Percentiles rank a stretch among this genome's conserved stretches.
These are phyloP conservation scores for Trinorchestia longiramus DNA, from an alignment of 1,140 invertebrate genomes.

Conservation along the genomic window DNA sequence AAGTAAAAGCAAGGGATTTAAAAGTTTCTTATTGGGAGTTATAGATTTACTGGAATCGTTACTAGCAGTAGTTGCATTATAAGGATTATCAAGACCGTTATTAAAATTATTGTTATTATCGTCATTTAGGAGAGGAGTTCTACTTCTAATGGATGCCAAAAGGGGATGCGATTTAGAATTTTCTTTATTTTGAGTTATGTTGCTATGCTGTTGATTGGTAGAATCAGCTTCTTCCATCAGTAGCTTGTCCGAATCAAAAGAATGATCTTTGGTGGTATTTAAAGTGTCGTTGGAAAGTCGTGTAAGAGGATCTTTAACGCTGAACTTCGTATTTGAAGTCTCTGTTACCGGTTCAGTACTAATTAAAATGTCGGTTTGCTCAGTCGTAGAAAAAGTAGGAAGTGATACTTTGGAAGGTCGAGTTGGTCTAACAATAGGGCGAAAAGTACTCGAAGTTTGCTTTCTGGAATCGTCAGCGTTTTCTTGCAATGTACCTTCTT, in stretches of 20 bases:
- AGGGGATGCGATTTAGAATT: slow-evolving; percentile 49
- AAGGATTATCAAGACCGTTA: slow-evolving; percentile 8
- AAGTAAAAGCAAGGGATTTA: slow-evolving; percentile 30
- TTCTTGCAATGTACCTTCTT: not conserved
- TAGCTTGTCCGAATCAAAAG: not conserved
- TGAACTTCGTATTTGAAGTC: not conserved
- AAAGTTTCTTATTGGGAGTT: slow-evolving; percentile 14
- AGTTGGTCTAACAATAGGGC: not conserved
- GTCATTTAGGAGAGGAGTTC: slow-evolving; percentile 38
- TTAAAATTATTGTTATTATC: not conserved
- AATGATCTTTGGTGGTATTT: not conserved
- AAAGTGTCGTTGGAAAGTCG: not conserved
- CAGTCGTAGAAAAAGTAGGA: not conserved
- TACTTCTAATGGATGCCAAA: slow-evolving; percentile 49
- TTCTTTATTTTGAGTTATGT: not conserved
- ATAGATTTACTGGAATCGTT: not conserved
- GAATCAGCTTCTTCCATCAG: slow-evolving; percentile 12
- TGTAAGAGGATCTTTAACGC: not conserved
- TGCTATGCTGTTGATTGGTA: slow-evolving; percentile 9
- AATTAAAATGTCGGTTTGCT: not conserved
- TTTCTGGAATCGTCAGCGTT: not conserved
- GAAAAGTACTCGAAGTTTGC: not conserved
- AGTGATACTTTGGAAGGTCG: slow-evolving; percentile 3
- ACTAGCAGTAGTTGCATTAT: not conserved
- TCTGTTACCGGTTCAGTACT: not conserved